These are phyloP conservation scores for Drosophila serrata DNA, from an alignment of 1,140 invertebrate species.

Conservation along the genomic window DNA sequence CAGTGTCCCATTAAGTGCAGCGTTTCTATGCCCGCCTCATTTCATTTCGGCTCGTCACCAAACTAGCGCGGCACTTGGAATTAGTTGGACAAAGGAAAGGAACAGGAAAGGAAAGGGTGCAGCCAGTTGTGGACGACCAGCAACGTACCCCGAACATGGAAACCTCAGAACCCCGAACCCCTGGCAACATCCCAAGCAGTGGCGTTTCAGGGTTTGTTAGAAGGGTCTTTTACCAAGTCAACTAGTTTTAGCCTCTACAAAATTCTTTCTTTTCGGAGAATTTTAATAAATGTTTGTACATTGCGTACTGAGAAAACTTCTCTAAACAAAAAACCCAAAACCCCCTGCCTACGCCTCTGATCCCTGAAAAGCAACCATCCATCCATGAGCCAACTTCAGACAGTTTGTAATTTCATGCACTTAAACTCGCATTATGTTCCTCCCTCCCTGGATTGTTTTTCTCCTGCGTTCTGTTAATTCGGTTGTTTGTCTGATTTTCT, in stretches of 20 bases:
- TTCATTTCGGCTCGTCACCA: conserved; percentile 44
- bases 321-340: too few species aligned
- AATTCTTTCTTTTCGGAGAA: neutral
- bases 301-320: neutral
- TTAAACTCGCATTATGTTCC: conserved; percentile 80
- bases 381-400: conserved; percentile 29
- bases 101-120: conserved; percentile 64
- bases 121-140: conserved; percentile 13
- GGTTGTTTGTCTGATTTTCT: conserved; percentile 73
- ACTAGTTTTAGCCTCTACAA: neutral
- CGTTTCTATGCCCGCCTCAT: conserved; percentile 56
- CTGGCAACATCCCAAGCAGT: conserved; percentile 18
- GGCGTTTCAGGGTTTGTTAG: neutral
- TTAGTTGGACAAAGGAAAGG: conserved; percentile 53
- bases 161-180: conserved; percentile 18
- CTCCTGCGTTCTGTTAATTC: conserved; percentile 71
- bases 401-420: conserved; percentile 81
- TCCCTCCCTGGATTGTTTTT: conserved; percentile 34
- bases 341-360: conserved; percentile 34
- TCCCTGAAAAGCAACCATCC: conserved; percentile 2
- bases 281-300: neutral
- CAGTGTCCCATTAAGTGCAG: conserved; percentile 70
- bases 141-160: conserved; percentile 13
- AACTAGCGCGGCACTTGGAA: conserved; percentile 38
- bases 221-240: neutral